phyloP scores from a whole-genome alignment of 2,797 vertebrate genomes.

The Acomys russatus region DNA sequence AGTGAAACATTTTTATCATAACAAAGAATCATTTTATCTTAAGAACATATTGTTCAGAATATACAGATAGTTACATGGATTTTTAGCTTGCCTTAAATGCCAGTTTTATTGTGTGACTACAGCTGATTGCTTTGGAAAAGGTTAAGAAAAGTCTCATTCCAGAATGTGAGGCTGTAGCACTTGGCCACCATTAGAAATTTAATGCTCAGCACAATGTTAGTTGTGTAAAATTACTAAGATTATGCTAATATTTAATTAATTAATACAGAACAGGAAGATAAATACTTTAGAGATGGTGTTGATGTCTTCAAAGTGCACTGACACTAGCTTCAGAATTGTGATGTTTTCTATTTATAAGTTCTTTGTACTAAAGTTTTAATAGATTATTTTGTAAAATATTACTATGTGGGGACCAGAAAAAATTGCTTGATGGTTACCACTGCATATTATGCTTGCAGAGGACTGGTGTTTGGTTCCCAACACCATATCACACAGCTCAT shows the following conservation, averaged over 20 bases:
- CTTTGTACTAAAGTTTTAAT: neutral
- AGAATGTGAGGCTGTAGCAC: neutral
- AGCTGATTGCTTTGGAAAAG: neutral
- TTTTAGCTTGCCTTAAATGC: conserved; percentile 29
- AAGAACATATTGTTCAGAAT: neutral
- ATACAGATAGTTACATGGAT: neutral
- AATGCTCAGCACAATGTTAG: neutral
- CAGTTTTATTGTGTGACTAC: neutral
- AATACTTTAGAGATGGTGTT: neutral
- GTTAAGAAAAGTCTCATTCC: neutral
- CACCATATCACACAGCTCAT: neutral
- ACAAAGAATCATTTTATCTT: neutral
- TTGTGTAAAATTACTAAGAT: neutral
- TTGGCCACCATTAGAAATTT: neutral
- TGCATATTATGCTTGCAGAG: too few species aligned
- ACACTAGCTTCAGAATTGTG: neutral
- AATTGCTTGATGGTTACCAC: neutral
- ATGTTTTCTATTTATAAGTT: neutral
- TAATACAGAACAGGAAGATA: neutral
- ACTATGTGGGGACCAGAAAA: too few species aligned
- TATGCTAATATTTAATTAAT: neutral
- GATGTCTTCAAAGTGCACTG: neutral
- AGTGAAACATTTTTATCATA: conserved; percentile 6
- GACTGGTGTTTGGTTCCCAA: neutral
- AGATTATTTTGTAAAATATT: neutral